phyloP scores from a whole-genome alignment of 2,888 invertebrate genomes.

The Dichetophora obliterata region DNA sequence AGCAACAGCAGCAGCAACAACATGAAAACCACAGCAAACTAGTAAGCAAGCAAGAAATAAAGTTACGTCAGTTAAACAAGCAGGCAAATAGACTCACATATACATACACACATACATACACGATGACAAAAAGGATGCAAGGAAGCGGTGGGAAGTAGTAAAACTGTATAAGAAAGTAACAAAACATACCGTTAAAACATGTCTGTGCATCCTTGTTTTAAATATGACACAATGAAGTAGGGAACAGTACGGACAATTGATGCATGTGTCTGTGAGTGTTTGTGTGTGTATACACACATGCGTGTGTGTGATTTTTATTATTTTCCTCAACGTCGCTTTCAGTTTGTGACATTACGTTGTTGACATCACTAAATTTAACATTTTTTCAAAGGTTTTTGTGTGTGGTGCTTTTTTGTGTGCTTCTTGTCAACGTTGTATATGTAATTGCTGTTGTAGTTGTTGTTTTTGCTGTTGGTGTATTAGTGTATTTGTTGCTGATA shows the following conservation, averaged over 20 bases:
- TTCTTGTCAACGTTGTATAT: too few relatives aligned
- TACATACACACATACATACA: background rate
- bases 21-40: background rate
- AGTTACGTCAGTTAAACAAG: background rate
- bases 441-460: too few relatives aligned
- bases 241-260: background rate
- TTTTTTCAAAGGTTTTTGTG: background rate
- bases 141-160: background rate
- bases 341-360: background rate
- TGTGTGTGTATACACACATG: background rate
- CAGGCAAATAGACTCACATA: background rate
- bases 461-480: too few relatives aligned
- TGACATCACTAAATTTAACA: background rate
- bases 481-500: too few relatives aligned
- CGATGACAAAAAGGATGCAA: background rate
- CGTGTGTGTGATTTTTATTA: background rate
- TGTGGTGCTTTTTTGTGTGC: too few relatives aligned
- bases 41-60: background rate
- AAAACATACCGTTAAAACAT: background rate
- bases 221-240: background rate
- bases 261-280: background rate
- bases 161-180: background rate
- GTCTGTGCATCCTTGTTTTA: background rate
- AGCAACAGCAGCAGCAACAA: conserved; percentile 2
- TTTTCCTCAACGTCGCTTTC: conserved; percentile 27